A percentile compares a stretch with the other conserved stretches of the same genome.
Evolutionary conservation across 2,797 vertebrate species (phyloP).

Genomic region (Tokudaia muenninki): DNA sequence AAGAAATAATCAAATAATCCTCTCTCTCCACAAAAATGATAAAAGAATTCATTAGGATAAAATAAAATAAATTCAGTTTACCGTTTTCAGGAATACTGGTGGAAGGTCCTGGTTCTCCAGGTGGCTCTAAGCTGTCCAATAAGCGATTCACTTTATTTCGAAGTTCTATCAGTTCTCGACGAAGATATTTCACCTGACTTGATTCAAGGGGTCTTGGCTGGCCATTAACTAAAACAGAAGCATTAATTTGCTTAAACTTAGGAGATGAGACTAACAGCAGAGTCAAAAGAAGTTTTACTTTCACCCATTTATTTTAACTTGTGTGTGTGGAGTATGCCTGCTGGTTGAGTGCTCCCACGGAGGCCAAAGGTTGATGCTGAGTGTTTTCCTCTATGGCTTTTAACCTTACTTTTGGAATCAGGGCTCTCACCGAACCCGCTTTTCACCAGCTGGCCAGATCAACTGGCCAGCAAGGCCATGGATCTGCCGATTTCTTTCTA

Average conservation of each 20-base stretch:
- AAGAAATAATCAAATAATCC: neutral
- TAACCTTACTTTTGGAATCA: neutral
- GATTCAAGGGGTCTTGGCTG: constrained; percentile 98
- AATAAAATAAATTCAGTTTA: constrained; percentile 82
- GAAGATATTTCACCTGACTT: constrained; percentile 98
- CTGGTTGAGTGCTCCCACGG: neutral
- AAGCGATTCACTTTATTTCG: constrained; percentile 99
- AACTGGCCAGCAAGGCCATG: neutral
- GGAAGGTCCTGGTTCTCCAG: constrained; percentile 93
- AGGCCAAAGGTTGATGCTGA: no score
- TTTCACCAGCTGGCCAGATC: neutral
- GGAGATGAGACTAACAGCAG: constrained; percentile 49
- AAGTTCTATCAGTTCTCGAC: constrained; percentile 98
- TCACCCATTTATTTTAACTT: no score
- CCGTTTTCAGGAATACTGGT: constrained; percentile 93
- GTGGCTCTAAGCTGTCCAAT: constrained; percentile 97
- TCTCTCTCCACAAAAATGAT: neutral
- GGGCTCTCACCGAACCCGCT: neutral
- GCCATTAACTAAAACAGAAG: constrained; percentile 94
- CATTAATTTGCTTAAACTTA: constrained; percentile 64
- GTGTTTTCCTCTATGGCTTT: neutral
- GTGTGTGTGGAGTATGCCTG: neutral
- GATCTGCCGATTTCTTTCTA: neutral
- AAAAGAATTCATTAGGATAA: neutral
- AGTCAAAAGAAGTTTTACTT: neutral